Evolutionary conservation across 2,797 vertebrate genomes (phyloP), one percentile per base, ranked within the genome.

Genomic region (Sebastes iracundus): DNA sequence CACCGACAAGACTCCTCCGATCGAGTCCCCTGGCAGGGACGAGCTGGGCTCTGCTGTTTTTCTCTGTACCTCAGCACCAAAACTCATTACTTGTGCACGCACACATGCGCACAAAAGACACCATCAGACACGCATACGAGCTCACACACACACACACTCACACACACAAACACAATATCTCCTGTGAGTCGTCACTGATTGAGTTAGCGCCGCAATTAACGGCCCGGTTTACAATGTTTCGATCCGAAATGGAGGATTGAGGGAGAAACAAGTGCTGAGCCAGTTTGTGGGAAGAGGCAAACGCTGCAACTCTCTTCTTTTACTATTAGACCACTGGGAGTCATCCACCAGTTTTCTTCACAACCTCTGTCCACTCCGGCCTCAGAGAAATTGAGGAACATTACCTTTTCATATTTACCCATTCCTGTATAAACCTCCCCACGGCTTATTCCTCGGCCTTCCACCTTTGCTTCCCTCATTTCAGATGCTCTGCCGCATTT

Each of bases 171-270:
- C 64, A 25, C 69, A 27, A 13, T 13, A 61, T 86, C 92, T 90
- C 85, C 81, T 58, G 82, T 65, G 88, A 90, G 85, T 87, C 70
- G 35, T 69, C 89, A 20, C 79, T 90, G 92, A 95, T 93, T 94
- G 92, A 93, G 93, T 92, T 93, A 91, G 82, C 69, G 68, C 68
- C 35, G 65, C 92, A 93, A 92, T 94, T 93, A 93, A 90, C 82
- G 35, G 79, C 28, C 72, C 72, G 23, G 46, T 92, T 93, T 92
- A 93, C 84, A 69, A 67, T 14, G 79, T 85, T 94, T 93, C 91
- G 87, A 93, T 93, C 93, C 91, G 84, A 92, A 90, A 90, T 80
- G 89, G 84, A 84, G 79, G 89, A 84, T 18, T 77, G 72, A 78
- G 87, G 82, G 81, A 53, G 81, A 84, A 90, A 88, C 88, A 80